Base-by-base conservation (phyloP, 2,888 invertebrate species). In the Nomada lathburiana region DNA sequence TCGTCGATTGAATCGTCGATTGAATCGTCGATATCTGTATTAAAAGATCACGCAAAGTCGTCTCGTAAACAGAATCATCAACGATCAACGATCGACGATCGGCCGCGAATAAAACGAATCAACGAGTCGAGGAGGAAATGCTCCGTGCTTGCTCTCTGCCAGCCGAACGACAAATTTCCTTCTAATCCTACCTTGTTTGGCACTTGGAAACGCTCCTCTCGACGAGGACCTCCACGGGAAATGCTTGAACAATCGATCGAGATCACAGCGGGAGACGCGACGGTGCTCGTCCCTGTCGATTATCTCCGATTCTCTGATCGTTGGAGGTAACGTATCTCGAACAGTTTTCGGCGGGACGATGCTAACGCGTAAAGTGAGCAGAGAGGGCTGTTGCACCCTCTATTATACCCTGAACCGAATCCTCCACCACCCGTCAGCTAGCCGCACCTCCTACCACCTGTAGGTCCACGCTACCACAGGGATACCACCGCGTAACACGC, bases 341-440 rank as follows among this genome's bases (percentile, higher is more conserved):
- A 52, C 67, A 76, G 81, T 86, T 90, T 90, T 86, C 74, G 85
- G 83, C 83, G 82, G 80, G 85, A 83, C 88, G 89, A 83, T 86
- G 90, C 80, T 77, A 86, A 82, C 81, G 85, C 82, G 86, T 80
- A 77, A 90, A 93, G 86, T 93, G 92, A 92, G 88, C 90, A 62
- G 77, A 77, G 88, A 90, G 89, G 91, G 91, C 90, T 90, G 91
- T 86, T 89, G 91, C 90, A 91, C 91, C 89, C 90, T 90, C 91
- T 93, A 92, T 93, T 93, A 93, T 93, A 93, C 91, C 92, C 91
- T 70, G 85, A 76, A 80, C 75, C 42, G 80, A 78, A 83, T 85
- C 88, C 89, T 86, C 90, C 89, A 87, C 89, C 90, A 85, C 88
- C 87, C 76, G 65, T 72, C 72, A 36, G 77, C 82, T 60, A 68